These are phyloP conservation scores for Patella vulgata DNA, from an alignment of 1,140 invertebrate species.

Conservation along the genomic window DNA sequence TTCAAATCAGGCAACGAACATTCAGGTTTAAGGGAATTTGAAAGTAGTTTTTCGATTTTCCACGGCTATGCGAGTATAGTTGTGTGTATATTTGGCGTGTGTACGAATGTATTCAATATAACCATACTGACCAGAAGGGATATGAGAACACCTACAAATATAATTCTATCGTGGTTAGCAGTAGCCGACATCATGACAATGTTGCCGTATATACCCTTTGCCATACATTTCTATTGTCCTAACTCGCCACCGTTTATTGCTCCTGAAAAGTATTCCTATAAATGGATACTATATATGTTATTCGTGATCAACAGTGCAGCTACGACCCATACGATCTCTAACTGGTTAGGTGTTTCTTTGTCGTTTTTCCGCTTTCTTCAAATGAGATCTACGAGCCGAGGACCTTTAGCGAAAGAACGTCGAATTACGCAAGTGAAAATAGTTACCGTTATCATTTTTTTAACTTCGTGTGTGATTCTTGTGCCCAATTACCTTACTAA, in stretches of 20 bases:
- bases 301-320: constrained; percentile 73
- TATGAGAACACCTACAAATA: constrained; percentile 82
- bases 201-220: constrained; percentile 87
- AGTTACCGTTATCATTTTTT: constrained; percentile 78
- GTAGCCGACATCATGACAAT: constrained; percentile 88
- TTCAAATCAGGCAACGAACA: too few species aligned
- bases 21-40: too few species aligned
- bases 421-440: constrained; percentile 72
- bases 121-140: constrained; percentile 87
- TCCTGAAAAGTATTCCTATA: constrained; percentile 46
- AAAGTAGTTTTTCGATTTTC: constrained; percentile 67
- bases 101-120: constrained; percentile 90
- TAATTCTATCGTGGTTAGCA: constrained; percentile 84
- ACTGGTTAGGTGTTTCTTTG: constrained; percentile 90
- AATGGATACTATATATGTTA: constrained; percentile 56
- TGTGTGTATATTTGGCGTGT: constrained; percentile 87
- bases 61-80: constrained; percentile 79
- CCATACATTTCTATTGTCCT: constrained; percentile 73
- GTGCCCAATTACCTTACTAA: constrained; percentile 78
- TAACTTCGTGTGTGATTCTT: constrained; percentile 79
- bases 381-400: constrained; percentile 76
- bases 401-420: constrained; percentile 80
- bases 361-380: constrained; percentile 78
- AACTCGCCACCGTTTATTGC: constrained; percentile 33
- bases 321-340: constrained; percentile 92